Conservation (phyloP, 2,888 invertebrate species). For the Aricia artaxerxes region DNA sequence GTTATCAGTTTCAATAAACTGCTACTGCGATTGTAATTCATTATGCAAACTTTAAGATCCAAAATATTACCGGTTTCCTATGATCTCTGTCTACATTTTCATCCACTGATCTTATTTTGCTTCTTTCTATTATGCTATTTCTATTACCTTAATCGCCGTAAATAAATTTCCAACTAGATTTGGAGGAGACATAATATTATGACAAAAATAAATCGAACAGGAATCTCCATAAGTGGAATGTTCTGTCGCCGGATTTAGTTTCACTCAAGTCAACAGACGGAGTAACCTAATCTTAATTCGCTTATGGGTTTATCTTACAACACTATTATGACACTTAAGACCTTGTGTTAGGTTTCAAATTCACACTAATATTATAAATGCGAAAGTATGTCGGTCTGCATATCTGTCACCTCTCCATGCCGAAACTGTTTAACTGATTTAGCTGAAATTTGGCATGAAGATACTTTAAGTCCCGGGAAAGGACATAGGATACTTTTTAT, state of each 20-base stretch:
- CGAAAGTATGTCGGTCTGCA: too few relatives aligned
- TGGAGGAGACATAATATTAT: background rate
- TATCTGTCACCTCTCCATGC: too few relatives aligned
- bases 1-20: background rate
- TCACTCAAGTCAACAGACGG: constrained; percentile 5
- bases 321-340: background rate
- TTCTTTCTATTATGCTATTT: too few relatives aligned
- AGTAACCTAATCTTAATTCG: constrained; percentile 6
- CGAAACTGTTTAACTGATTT: too few relatives aligned
- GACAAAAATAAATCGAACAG: background rate
- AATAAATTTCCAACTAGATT: background rate
- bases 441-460: too few relatives aligned
- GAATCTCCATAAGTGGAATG: constrained; percentile 12
- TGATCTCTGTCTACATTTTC: background rate
- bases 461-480: too few relatives aligned
- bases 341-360: background rate
- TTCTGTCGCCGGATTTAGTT: constrained; percentile 4
- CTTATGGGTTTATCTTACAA: background rate
- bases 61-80: background rate
- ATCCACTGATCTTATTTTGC: background rate
- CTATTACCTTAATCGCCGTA: background rate
- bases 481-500: too few relatives aligned
- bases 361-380: background rate
- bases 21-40: too few relatives aligned
- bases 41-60: too few relatives aligned